Evolutionary conservation across 2,113 vertebrate species (phyloP), one percentile per base, ranked within the genome.

Genomic region (Hydrolagus affinis): DNA sequence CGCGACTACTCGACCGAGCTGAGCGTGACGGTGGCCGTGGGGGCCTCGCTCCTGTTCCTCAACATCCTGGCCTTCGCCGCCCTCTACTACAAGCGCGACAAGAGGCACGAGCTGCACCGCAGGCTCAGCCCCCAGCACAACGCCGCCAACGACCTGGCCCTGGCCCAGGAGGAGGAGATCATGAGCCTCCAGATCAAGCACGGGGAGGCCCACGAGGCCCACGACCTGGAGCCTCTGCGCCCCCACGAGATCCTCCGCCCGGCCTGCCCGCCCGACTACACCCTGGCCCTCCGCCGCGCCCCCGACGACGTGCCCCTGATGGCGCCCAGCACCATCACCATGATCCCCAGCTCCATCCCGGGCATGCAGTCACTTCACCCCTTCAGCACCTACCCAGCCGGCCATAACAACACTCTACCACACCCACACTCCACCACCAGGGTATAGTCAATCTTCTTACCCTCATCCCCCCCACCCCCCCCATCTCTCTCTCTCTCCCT

Each of bases 21-120:
- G 23, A 97, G 96, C 8, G 96, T 97, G 85, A 97, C 96, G 0
- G 95, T 97, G 32, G 96, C 96, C 0, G 96, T 97, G 56, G 96
- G 96, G 0, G 96, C 96, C 8, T 97, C 96, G 1, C 92, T 97
- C 3, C 95, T 97, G 85, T 97, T 97, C 89, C 96, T 97, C 90
- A 97, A 97, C 92, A 96, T 97, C 90, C 89, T 97, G 70, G 96
- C 96, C 86, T 97, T 97, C 8, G 96, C 96, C 0, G 96, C 96
- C 17, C 95, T 97, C 73, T 97, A 97, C 92, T 97, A 97, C 91
- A 97, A 97, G 90, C 94, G 96, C 17, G 96, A 97, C 92, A 95
- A 95, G 88, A 90, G 95, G 0, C 96, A 96, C 69, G 96, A 97
- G 91, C 90, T 96, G 89, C 93, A 95, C 0, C 94, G 94, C 85